Conservation (phyloP, 2,888 invertebrate genomes). For the Drosophila barbarae region DNA sequence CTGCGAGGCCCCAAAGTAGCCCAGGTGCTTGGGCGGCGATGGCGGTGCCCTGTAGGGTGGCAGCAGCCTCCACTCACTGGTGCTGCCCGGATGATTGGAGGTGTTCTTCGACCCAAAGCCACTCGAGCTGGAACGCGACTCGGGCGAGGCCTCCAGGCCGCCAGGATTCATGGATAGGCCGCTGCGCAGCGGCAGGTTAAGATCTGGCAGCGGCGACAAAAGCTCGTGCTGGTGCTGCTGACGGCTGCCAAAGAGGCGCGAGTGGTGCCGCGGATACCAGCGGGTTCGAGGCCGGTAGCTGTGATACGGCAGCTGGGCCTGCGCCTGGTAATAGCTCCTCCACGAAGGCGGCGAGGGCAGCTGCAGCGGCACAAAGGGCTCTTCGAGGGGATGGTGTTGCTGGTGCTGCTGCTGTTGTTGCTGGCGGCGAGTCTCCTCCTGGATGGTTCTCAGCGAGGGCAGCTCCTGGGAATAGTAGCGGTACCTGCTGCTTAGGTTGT, state of each 20-base stretch:
- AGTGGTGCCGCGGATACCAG: slow-evolving; percentile 84
- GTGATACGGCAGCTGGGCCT: slow-evolving; percentile 77
- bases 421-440: slow-evolving; percentile 84
- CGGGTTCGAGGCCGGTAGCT: slow-evolving; percentile 83
- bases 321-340: slow-evolving; percentile 79
- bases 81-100: slow-evolving; percentile 86
- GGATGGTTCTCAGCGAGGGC: slow-evolving; percentile 86
- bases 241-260: slow-evolving; percentile 84
- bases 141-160: slow-evolving; percentile 88
- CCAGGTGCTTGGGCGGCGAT: slow-evolving; percentile 81
- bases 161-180: slow-evolving; percentile 67
- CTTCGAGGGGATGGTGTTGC: slow-evolving; percentile 40
- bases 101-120: slow-evolving; percentile 96
- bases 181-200: slow-evolving; percentile 78
- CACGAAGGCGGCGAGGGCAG: slow-evolving; percentile 84
- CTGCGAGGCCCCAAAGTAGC: slow-evolving; percentile 64
- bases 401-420: slow-evolving; percentile 46
- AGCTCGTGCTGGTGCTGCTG: slow-evolving; percentile 85
- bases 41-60: slow-evolving; percentile 89
- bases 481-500: slow-evolving; percentile 80
- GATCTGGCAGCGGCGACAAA: slow-evolving; percentile 83
- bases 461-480: slow-evolving; percentile 86
- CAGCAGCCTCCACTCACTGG: slow-evolving; percentile 87
- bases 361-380: slow-evolving; percentile 83
- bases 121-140: slow-evolving; percentile 92